phyloP scores from a whole-genome alignment of 2,888 invertebrate genomes.

The Acanthopleura granulata region DNA sequence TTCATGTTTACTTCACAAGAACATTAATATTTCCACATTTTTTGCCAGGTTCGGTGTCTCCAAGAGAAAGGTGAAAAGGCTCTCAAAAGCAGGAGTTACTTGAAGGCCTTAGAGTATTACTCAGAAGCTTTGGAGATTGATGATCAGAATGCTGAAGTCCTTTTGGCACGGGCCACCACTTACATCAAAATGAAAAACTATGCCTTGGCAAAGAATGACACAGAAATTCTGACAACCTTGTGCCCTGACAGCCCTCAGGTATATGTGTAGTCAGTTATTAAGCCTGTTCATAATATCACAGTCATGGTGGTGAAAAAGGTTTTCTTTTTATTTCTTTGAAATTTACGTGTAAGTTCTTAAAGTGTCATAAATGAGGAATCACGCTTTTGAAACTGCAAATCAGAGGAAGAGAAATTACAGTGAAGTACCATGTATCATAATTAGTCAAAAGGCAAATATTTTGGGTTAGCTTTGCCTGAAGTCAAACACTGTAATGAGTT shows the following conservation, averaged over 20 bases:
- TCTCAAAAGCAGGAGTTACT: constrained; percentile 45
- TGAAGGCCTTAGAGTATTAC: constrained; percentile 54
- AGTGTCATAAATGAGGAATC: no score
- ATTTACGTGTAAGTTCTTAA: no score
- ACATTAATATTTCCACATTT: background rate
- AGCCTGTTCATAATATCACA: no score
- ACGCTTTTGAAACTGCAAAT: no score
- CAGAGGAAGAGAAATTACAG: no score
- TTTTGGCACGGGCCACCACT: constrained; percentile 54
- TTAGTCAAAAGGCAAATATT: no score
- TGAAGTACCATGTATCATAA: no score
- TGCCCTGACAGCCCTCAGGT: background rate
- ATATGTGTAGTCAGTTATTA: background rate
- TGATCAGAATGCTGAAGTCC: constrained; percentile 50
- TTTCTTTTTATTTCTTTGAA: no score
- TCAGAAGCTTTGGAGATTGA: constrained; percentile 66
- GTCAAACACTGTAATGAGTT: no score
- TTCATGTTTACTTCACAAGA: background rate
- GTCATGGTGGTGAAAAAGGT: no score
- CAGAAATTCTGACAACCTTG: constrained; percentile 32
- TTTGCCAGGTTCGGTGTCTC: constrained; percentile 51
- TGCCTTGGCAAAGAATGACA: constrained; percentile 53
- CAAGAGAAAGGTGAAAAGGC: constrained; percentile 54
- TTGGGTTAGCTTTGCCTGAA: no score
- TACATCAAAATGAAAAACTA: constrained; percentile 57